Evolutionary conservation across 2,888 invertebrate species (phyloP).

Genomic region (Parthenolecanium corni): DNA sequence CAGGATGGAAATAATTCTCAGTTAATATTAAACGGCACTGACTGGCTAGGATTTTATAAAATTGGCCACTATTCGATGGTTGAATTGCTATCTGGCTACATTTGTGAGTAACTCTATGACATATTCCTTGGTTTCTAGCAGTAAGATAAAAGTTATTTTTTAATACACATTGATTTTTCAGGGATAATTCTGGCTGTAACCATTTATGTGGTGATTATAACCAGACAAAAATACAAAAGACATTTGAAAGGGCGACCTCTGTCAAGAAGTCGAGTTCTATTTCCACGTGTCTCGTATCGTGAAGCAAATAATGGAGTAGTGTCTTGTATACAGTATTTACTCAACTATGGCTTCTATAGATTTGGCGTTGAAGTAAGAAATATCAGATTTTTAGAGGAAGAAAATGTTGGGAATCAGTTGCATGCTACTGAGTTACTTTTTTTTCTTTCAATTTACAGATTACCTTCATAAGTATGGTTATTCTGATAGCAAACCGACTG

Average conservation of each 20-base stretch:
- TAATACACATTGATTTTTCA: slow-evolving; percentile 34
- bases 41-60: slow-evolving; percentile 77
- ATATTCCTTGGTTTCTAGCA: no score
- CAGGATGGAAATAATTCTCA: background rate
- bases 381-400: no score
- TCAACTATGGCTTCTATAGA: slow-evolving; percentile 93
- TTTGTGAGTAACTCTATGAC: slow-evolving; percentile 43
- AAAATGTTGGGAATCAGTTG: no score
- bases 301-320: slow-evolving; percentile 74
- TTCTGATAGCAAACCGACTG: slow-evolving; percentile 77
- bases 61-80: slow-evolving; percentile 46
- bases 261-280: slow-evolving; percentile 55
- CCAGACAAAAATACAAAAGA: slow-evolving; percentile 55
- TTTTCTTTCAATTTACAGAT: slow-evolving; percentile 56
- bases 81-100: slow-evolving; percentile 62
- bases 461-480: slow-evolving; percentile 71
- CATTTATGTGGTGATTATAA: slow-evolving; percentile 69
- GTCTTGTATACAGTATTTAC: slow-evolving; percentile 70
- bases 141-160: no score
- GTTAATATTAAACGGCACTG: slow-evolving; percentile 42
- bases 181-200: slow-evolving; percentile 70
- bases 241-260: slow-evolving; percentile 43
- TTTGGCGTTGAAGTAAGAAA: slow-evolving; percentile 76
- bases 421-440: no score
- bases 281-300: slow-evolving; percentile 62